These are phyloP conservation scores for Cataglyphis albicans DNA, from an alignment of 2,888 invertebrate species.

Conservation along the genomic window DNA sequence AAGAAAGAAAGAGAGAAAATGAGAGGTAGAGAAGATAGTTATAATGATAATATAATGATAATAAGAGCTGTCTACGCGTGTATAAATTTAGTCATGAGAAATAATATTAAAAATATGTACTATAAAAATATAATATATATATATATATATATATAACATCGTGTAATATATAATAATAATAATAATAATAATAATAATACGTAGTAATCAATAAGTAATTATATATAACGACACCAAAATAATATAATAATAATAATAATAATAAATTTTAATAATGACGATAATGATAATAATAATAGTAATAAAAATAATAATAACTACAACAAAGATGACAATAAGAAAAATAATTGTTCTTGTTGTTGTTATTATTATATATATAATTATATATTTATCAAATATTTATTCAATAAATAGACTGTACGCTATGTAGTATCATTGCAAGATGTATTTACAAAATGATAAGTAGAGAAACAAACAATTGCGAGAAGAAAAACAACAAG, in stretches of 20 bases:
- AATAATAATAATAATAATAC: conserved; percentile 25
- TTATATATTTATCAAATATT: conserved; percentile 85
- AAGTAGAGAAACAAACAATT: conserved; percentile 58
- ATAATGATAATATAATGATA: not conserved
- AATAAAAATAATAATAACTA: conserved; percentile 70
- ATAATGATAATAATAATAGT: conserved; percentile 65
- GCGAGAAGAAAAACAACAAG: conserved; percentile 26
- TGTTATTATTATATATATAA: conserved; percentile 81
- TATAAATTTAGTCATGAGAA: conserved; percentile 67
- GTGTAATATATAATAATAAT: conserved; percentile 15
- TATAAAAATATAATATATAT: conserved; percentile 23
- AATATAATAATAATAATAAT: conserved; percentile 42
- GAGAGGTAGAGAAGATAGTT: not conserved
- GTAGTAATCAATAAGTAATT: conserved; percentile 33
- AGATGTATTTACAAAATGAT: conserved; percentile 8
- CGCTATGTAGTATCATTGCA: conserved; percentile 3
- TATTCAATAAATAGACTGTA: conserved; percentile 79
- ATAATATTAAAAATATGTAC: conserved; percentile 41
- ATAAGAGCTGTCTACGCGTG: conserved; percentile 42
- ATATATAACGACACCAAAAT: conserved; percentile 54
- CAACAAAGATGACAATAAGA: conserved; percentile 21
- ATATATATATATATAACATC: not conserved
- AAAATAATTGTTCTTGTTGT: conserved; percentile 31
- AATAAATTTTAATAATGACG: conserved; percentile 30
- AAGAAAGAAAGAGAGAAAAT: no score